Percentiles rank a stretch among this genome's conserved stretches.
Evolutionary conservation across 1,140 invertebrate species (phyloP).

Genomic region (Coenobita brevimanus): DNA sequence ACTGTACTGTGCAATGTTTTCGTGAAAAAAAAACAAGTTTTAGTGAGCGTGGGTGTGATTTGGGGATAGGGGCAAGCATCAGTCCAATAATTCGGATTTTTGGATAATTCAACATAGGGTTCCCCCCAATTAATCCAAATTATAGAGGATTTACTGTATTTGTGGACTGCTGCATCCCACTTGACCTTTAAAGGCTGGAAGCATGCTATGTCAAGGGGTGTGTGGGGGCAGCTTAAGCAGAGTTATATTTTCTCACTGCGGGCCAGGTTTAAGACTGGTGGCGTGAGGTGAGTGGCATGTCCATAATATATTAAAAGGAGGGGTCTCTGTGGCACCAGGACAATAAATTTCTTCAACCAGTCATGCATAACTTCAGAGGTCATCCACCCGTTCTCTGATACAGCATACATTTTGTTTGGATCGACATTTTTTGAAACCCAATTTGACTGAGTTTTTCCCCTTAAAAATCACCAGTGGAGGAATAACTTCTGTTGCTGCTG

Average conservation of each 20-base stretch:
- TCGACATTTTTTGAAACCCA: slow-evolving; percentile 9
- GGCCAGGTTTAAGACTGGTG: background rate
- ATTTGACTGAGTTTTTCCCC: background rate
- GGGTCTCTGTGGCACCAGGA: background rate
- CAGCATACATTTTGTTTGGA: background rate
- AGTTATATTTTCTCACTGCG: background rate
- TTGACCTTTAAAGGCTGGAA: too few relatives aligned
- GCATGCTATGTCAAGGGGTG: too few relatives aligned
- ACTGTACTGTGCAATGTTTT: too few relatives aligned
- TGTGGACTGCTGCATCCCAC: too few relatives aligned
- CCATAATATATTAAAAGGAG: background rate
- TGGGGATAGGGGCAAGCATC: too few relatives aligned
- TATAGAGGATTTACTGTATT: too few relatives aligned
- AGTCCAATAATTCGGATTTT: too few relatives aligned
- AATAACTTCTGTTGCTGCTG: background rate
- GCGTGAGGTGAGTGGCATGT: background rate
- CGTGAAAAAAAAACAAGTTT: too few relatives aligned
- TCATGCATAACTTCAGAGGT: background rate
- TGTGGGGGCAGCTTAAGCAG: background rate
- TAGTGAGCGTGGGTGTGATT: too few relatives aligned
- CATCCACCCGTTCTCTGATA: background rate
- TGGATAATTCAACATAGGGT: too few relatives aligned
- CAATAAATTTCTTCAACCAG: background rate
- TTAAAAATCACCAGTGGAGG: background rate
- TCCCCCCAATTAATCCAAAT: too few relatives aligned